Conservation (phyloP, 2,888 invertebrate species). For the Lissocephala sabroskyi region DNA sequence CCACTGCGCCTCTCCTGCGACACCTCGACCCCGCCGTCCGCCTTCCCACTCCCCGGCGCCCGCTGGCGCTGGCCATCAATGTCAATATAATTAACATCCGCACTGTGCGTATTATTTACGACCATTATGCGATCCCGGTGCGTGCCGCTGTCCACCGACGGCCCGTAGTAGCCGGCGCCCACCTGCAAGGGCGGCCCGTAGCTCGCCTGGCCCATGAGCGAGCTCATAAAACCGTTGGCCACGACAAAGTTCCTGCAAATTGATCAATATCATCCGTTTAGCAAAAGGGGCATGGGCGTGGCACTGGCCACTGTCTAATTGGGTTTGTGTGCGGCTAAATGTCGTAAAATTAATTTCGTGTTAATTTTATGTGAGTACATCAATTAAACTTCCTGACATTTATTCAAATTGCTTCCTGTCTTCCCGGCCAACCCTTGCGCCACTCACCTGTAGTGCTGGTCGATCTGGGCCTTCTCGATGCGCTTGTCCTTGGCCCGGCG, state of each 20-base stretch:
- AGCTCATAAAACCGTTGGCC: slow-evolving; percentile 76
- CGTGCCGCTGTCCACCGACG: slow-evolving; percentile 65
- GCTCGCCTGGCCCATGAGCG: slow-evolving; percentile 70
- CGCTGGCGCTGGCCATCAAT: slow-evolving; percentile 38
- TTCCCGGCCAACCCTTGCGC: no score
- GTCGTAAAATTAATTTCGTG: slow-evolving; percentile 70
- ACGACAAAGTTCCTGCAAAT: slow-evolving; percentile 76
- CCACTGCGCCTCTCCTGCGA: slow-evolving; percentile 8
- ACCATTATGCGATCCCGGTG: slow-evolving; percentile 20
- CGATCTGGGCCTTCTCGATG: slow-evolving; percentile 95
- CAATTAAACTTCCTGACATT: slow-evolving; percentile 60
- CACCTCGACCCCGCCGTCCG: slow-evolving; percentile 18
- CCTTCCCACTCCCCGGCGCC: slow-evolving; percentile 15
- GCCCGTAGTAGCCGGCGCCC: slow-evolving; percentile 36
- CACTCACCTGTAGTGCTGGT: slow-evolving; percentile 91
- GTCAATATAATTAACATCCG: slow-evolving; percentile 52
- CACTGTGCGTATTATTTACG: slow-evolving; percentile 33
- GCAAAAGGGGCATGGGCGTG: not conserved
- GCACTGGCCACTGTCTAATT: slow-evolving; percentile 38
- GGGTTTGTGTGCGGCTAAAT: slow-evolving; percentile 60
- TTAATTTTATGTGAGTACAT: slow-evolving; percentile 66
- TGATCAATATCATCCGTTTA: slow-evolving; percentile 46
- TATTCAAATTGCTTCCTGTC: slow-evolving; percentile 60
- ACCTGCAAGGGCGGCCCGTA: slow-evolving; percentile 51
- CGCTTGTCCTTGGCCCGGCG: slow-evolving; percentile 96